Percentiles rank a stretch among this genome's conserved stretches.
Conservation (phyloP, 2,888 invertebrate genomes). For the Euplagia quadripunctaria region DNA sequence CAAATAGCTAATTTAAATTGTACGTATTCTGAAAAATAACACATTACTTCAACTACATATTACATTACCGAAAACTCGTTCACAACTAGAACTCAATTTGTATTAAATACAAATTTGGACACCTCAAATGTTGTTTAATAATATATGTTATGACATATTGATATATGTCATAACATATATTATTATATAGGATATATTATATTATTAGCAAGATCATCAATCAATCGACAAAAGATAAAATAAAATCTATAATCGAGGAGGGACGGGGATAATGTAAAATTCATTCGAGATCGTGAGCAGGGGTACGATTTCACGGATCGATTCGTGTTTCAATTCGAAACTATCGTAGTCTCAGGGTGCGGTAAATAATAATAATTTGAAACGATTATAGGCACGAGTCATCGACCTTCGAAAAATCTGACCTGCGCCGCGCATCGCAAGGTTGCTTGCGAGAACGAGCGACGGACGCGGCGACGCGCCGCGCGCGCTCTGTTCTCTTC, state of each 20-base stretch:
- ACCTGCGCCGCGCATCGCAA: conserved; percentile 82
- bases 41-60: not conserved
- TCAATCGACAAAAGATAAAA: conserved; percentile 10
- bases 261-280: conserved; percentile 41
- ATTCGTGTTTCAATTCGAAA: conserved; percentile 52
- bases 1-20: not conserved
- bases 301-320: conserved; percentile 56
- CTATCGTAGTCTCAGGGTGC: conserved; percentile 59
- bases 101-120: conserved; percentile 6
- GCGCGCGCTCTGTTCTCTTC: conserved; percentile 31
- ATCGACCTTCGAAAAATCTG: conserved; percentile 87
- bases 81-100: not conserved
- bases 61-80: not conserved
- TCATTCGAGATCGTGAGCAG: conserved; percentile 40
- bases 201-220: conserved; percentile 11
- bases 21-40: not conserved
- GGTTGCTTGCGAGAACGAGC: conserved; percentile 69
- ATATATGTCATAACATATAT: not conserved
- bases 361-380: conserved; percentile 82
- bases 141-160: too few relatives aligned
- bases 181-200: not conserved
- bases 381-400: conserved; percentile 80
- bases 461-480: conserved; percentile 13
- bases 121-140: conserved; percentile 17
- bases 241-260: conserved; percentile 24